phyloP scores from a whole-genome alignment of 2,888 invertebrate genomes.

The Athalia cordata region DNA sequence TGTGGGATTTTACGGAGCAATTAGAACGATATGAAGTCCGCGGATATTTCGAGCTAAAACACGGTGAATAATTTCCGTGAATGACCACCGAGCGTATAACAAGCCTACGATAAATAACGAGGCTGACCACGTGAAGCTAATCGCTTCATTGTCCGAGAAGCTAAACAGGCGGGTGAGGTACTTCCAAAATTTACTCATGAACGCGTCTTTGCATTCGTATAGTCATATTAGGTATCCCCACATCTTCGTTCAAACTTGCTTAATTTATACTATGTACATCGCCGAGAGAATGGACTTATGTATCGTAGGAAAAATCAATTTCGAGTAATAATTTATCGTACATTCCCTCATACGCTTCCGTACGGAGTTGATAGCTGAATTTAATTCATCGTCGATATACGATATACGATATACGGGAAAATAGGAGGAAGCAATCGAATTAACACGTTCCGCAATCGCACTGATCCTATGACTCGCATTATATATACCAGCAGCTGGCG shows the following conservation, averaged over 20 bases:
- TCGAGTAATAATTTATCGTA: background rate
- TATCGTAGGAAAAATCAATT: slow-evolving; percentile 1
- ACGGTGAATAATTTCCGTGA: slow-evolving; percentile 33
- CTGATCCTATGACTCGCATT: slow-evolving; percentile 20
- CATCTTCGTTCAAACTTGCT: background rate
- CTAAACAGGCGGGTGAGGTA: background rate
- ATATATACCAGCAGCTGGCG: background rate
- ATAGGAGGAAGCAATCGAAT: slow-evolving; percentile 30
- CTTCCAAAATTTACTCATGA: slow-evolving; percentile 18
- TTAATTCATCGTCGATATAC: slow-evolving; percentile 19
- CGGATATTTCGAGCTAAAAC: slow-evolving; percentile 21
- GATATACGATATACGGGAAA: too few relatives aligned
- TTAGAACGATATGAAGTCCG: slow-evolving; percentile 49
- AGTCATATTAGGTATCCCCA: background rate
- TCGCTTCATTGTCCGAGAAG: slow-evolving; percentile 67
- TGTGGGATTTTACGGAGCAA: slow-evolving; percentile 68
- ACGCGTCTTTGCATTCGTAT: slow-evolving; percentile 4
- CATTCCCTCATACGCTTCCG: background rate
- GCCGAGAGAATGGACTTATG: background rate
- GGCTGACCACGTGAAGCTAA: slow-evolving; percentile 66
- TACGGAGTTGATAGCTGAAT: background rate
- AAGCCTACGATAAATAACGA: slow-evolving; percentile 66
- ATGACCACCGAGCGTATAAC: slow-evolving; percentile 62
- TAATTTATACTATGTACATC: too few relatives aligned
- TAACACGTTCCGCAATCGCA: slow-evolving; percentile 17